Percentiles rank a stretch among this genome's conserved stretches.
phyloP scores from a whole-genome alignment of 23 tunicate species.

The Phallusia fumigata region DNA sequence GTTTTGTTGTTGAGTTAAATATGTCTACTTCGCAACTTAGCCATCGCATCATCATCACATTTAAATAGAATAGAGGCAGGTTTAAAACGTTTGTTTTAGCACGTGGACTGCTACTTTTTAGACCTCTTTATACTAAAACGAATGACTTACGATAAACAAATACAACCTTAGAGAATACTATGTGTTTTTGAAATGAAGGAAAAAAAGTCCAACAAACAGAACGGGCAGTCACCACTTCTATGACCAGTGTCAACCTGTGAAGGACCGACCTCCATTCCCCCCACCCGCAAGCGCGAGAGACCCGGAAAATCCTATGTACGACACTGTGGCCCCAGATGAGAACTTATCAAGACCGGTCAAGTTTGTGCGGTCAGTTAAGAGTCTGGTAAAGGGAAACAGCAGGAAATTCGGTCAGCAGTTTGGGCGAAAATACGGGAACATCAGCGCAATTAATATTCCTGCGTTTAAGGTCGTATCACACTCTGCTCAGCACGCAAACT shows the following conservation, averaged over 20 bases:
- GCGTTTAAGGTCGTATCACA: neutral
- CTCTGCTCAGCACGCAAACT: neutral
- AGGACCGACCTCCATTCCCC: neutral
- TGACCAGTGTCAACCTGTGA: neutral
- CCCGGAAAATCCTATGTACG: neutral
- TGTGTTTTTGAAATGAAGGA: no score
- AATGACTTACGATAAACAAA: no score
- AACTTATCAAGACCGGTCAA: neutral
- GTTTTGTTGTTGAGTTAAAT: no score
- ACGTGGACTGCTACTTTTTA: neutral
- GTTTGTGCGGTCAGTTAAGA: neutral
- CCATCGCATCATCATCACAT: no score
- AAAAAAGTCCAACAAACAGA: neutral
- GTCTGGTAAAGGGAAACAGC: neutral
- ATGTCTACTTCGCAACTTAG: no score
- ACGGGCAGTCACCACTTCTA: neutral
- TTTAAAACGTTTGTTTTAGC: neutral
- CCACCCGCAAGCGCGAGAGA: neutral
- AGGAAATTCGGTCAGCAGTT: neutral
- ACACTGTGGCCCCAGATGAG: neutral
- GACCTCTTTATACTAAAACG: neutral
- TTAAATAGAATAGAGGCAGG: no score
- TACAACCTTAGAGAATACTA: no score
- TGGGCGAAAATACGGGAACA: neutral
- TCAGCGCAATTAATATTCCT: neutral